These are phyloP conservation scores for Itoplectis maculator DNA, from an alignment of 2,888 invertebrate genomes.

Conservation along the genomic window DNA sequence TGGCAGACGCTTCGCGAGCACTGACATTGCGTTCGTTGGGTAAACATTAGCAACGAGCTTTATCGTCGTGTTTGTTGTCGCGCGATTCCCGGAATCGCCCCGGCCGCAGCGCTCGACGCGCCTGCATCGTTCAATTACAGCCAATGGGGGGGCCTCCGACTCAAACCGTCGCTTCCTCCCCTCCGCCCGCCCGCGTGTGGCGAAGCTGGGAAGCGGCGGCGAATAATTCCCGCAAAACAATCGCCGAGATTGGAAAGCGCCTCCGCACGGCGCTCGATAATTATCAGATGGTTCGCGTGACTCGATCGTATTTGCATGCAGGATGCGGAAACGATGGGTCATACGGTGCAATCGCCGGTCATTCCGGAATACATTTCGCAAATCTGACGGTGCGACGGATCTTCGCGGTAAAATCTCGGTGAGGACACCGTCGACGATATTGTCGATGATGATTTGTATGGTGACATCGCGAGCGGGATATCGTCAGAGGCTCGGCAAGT, in stretches of 20 bases:
- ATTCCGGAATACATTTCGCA: neutral
- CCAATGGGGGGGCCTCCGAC: neutral
- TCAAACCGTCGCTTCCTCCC: too few relatives aligned
- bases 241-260: constrained; percentile 32
- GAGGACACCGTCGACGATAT: too few relatives aligned
- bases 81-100: constrained; percentile 21
- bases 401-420: neutral
- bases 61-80: neutral
- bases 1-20: neutral
- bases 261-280: constrained; percentile 22
- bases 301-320: constrained; percentile 36
- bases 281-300: constrained; percentile 37
- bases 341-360: neutral
- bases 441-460: neutral
- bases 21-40: neutral
- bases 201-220: too few relatives aligned
- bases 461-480: neutral
- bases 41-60: constrained; percentile 4
- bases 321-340: constrained; percentile 5
- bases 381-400: neutral
- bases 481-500: neutral
- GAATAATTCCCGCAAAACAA: constrained; percentile 11
- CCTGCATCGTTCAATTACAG: constrained; percentile 9
- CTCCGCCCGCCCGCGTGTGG: neutral
- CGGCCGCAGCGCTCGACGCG: neutral